Conservation (phyloP, 2,113 vertebrate genomes). For the Oryzias melastigma region DNA sequence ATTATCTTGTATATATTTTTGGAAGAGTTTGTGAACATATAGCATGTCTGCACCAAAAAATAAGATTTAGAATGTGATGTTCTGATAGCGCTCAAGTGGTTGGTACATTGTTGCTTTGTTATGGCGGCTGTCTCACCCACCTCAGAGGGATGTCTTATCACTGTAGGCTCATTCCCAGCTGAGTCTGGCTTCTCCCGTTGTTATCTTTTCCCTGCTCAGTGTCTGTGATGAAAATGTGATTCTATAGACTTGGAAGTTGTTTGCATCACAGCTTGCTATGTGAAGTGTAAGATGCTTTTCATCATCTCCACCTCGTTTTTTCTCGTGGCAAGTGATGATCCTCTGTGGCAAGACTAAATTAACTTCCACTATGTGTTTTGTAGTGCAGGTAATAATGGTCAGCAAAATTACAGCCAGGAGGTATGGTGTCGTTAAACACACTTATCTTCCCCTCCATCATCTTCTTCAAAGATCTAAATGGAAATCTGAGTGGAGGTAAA, state of each 20-base stretch:
- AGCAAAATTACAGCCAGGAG: constrained; percentile 19
- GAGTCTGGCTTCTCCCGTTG: background rate
- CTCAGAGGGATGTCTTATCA: constrained; percentile 1
- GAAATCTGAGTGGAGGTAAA: constrained; percentile 69
- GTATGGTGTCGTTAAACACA: constrained; percentile 28
- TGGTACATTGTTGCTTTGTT: constrained; percentile 10
- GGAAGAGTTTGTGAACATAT: background rate
- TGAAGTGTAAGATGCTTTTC: background rate
- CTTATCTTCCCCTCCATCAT: constrained; percentile 3
- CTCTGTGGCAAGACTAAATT: background rate
- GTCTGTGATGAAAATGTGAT: constrained; percentile 5
- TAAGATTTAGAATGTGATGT: constrained; percentile 4
- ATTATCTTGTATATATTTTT: constrained; percentile 1
- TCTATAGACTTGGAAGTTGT: constrained; percentile 2
- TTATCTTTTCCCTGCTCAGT: background rate
- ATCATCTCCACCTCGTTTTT: background rate
- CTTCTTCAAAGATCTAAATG: constrained; percentile 63
- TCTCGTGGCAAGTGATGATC: background rate
- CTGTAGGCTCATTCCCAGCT: background rate
- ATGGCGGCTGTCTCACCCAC: background rate
- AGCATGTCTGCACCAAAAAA: constrained; percentile 17
- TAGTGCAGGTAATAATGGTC: constrained; percentile 11
- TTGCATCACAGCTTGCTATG: background rate
- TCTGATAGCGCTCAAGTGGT: background rate
- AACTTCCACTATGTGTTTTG: constrained; percentile 18